Percentiles rank a stretch among this genome's conserved stretches.
These are phyloP conservation scores for Lasioglossum lativentre DNA, from an alignment of 2,888 invertebrate genomes.

Conservation along the genomic window DNA sequence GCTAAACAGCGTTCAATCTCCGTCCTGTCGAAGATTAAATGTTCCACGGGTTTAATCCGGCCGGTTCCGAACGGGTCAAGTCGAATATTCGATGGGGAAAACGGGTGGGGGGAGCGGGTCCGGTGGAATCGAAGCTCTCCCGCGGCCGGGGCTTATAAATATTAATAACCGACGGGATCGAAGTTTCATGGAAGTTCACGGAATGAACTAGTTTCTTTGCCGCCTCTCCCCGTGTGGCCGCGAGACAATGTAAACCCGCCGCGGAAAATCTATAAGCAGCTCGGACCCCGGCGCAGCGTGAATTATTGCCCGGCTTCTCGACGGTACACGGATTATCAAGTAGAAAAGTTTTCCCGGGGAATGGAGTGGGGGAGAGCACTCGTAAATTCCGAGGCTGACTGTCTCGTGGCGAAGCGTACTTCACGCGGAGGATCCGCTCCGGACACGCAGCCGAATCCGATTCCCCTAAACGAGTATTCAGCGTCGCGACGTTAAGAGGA, in stretches of 20 bases:
- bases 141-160: constrained; percentile 11
- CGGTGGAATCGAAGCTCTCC: background rate
- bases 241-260: constrained; percentile 10
- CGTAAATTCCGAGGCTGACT: constrained; percentile 45
- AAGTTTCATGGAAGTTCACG: constrained; percentile 14
- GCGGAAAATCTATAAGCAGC: constrained; percentile 19
- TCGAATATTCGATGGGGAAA: background rate
- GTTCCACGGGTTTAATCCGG: background rate
- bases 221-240: background rate
- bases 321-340: constrained; percentile 29
- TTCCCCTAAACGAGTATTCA: constrained; percentile 59
- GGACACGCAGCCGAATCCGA: constrained; percentile 40
- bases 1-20: background rate
- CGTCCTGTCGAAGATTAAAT: background rate
- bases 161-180: constrained; percentile 23
- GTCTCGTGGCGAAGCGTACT: constrained; percentile 14
- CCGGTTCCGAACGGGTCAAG: background rate
- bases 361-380: background rate
- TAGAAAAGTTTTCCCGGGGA: constrained; percentile 40
- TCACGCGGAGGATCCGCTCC: constrained; percentile 5
- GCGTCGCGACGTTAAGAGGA: constrained; percentile 46
- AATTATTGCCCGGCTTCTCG: constrained; percentile 45
- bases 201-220: constrained; percentile 14
- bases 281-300: background rate
- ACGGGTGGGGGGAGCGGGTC: background rate